These are phyloP conservation scores for Prunella strophiata DNA, from an alignment of 2,797 vertebrate genomes.

Conservation along the genomic window DNA sequence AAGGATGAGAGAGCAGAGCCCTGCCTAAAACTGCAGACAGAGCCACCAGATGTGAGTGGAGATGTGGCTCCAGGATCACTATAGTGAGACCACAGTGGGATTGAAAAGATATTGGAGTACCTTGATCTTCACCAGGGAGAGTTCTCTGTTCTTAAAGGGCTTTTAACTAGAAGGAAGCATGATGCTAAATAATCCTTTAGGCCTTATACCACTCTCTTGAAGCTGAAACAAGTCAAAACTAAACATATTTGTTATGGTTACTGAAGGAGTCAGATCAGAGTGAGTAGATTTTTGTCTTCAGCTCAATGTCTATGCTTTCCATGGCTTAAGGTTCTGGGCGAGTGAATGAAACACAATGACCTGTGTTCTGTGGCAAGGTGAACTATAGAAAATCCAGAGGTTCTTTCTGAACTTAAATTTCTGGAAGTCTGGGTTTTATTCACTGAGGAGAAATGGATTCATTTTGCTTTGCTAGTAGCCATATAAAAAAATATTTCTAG, in stretches of 20 bases:
- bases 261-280: not conserved
- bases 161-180: not conserved
- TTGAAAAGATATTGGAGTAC: not conserved
- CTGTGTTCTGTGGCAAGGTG: not conserved
- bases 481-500: not conserved
- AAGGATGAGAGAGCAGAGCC: not conserved
- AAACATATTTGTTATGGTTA: not conserved
- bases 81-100: not conserved
- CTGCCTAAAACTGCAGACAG: not conserved
- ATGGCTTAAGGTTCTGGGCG: not conserved
- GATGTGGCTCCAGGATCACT: not conserved
- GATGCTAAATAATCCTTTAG: fast-evolving
- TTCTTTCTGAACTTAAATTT: not conserved
- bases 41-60: not conserved
- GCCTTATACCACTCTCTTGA: not conserved
- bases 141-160: not conserved
- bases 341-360: not conserved
- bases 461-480: not conserved
- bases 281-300: not conserved
- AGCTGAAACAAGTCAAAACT: not conserved
- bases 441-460: not conserved
- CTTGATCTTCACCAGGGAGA: not conserved
- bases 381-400: not conserved
- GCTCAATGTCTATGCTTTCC: not conserved
- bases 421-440: not conserved